Conservation (phyloP, 2,797 vertebrate genomes). For the Lepidocolaptes lacrymiger region DNA sequence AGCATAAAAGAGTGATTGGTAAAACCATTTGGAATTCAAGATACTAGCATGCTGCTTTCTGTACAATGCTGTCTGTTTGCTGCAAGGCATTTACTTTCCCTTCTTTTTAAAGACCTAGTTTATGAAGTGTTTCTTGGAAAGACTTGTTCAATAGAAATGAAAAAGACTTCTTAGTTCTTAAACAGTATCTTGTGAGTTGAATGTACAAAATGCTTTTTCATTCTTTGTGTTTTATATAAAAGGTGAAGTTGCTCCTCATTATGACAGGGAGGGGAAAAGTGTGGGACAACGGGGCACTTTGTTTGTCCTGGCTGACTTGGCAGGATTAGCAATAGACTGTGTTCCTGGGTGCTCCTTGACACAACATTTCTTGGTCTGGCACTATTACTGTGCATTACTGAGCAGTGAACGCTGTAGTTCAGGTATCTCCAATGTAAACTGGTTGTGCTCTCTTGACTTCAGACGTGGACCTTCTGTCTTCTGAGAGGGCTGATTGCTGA, state of each 20-base stretch:
- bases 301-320: neutral
- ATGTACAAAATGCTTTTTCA: neutral
- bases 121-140: conserved; percentile 62
- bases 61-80: neutral
- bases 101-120: conserved; percentile 38
- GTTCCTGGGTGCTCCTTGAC: neutral
- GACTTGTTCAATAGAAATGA: conserved; percentile 15
- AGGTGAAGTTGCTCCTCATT: neutral
- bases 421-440: neutral
- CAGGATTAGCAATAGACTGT: neutral
- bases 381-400: accelerated
- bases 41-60: conserved; percentile 13
- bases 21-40: conserved; percentile 8
- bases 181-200: neutral
- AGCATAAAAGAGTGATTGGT: neutral
- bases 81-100: conserved; percentile 19
- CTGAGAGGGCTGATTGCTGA: neutral
- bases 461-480: neutral
- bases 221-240: neutral
- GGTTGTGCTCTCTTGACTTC: neutral
- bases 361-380: neutral
- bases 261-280: neutral
- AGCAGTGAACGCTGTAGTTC: accelerated
- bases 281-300: neutral
- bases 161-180: neutral